Evolutionary conservation across 2,888 invertebrate species (phyloP).

Genomic region (Campoletis raptor): DNA sequence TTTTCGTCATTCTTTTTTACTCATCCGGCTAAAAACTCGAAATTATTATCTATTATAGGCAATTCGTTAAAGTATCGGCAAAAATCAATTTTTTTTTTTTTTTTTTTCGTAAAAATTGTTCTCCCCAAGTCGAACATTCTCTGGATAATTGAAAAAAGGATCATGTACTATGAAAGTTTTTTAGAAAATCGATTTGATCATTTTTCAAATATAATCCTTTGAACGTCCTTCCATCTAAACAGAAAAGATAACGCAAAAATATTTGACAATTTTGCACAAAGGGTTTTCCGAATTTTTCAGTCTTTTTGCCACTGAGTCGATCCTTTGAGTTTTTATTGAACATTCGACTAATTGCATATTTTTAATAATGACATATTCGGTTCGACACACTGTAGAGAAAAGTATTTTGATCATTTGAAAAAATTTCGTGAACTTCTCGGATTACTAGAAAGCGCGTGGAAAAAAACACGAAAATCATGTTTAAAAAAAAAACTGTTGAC

Average conservation of each 20-base stretch:
- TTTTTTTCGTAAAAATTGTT: background rate
- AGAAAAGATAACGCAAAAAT: background rate
- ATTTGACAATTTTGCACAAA: background rate
- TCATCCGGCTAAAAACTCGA: slow-evolving; percentile 5
- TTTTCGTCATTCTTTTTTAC: background rate
- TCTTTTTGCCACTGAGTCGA: background rate
- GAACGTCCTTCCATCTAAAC: background rate
- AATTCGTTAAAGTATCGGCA: background rate
- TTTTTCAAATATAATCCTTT: background rate
- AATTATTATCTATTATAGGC: slow-evolving; percentile 18
- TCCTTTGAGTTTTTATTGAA: background rate
- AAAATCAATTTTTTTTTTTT: slow-evolving; percentile 2
- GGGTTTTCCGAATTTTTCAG: background rate
- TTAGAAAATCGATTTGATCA: background rate
- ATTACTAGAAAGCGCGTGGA: background rate
- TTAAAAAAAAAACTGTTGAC: background rate
- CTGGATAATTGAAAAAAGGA: background rate
- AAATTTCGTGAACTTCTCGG: background rate
- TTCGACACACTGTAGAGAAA: background rate
- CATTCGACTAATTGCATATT: background rate
- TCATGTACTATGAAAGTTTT: background rate
- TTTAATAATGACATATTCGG: background rate
- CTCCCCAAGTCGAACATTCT: background rate
- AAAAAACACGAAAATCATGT: background rate
- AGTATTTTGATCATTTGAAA: background rate